phyloP scores from a whole-genome alignment of 2,113 vertebrate species.

The Taurulus bubalis region DNA sequence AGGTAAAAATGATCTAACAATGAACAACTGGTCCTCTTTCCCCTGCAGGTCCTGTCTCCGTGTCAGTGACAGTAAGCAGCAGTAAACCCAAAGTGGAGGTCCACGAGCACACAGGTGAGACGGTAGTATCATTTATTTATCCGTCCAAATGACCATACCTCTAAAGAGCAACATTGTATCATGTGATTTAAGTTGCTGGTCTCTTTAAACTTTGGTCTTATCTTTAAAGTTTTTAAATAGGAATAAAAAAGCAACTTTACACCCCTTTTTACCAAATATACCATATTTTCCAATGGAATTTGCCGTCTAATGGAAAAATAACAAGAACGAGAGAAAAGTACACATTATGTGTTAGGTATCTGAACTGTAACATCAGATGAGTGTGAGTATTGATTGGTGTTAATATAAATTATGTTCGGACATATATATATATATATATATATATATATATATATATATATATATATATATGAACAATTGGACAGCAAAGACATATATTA shows the following conservation, averaged over 20 bases:
- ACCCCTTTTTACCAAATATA: neutral
- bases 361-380: neutral
- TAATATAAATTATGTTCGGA: no score
- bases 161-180: neutral
- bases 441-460: no score
- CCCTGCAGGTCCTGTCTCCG: slow-evolving; percentile 65
- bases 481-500: neutral
- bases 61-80: slow-evolving; percentile 79
- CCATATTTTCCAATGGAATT: neutral
- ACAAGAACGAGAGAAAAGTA: neutral
- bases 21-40: neutral
- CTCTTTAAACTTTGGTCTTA: neutral
- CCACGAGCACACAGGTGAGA: slow-evolving; percentile 82
- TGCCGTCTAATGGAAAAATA: no score
- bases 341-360: neutral
- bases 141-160: neutral
- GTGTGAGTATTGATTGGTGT: neutral
- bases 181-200: neutral
- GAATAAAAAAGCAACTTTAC: neutral
- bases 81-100: slow-evolving; percentile 78
- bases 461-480: no score
- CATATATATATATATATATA: no score
- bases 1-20: neutral
- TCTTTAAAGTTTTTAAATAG: neutral
- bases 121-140: neutral